These are phyloP conservation scores for Agrenia bidenticulata DNA, from an alignment of 2,888 invertebrate species.

Conservation along the genomic window DNA sequence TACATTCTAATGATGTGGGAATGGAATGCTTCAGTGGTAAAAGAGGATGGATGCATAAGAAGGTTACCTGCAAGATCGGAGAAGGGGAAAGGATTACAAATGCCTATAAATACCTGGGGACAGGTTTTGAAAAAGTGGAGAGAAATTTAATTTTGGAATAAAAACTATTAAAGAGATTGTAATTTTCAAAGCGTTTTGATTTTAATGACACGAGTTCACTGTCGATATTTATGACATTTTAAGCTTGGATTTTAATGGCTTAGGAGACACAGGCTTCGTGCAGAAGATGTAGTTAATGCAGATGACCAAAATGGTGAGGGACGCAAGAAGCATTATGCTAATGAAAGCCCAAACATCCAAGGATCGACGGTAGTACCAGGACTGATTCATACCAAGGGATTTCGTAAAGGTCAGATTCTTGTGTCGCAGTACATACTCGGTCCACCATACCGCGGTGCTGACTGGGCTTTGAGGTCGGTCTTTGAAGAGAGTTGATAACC, in stretches of 20 bases:
- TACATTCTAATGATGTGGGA: too few species aligned
- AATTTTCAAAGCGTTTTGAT: too few species aligned
- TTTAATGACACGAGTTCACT: too few species aligned
- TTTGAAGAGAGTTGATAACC: conserved; percentile 31
- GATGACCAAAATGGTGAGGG: neutral
- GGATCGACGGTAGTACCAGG: conserved; percentile 38
- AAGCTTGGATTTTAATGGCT: neutral
- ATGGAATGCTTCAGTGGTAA: too few species aligned
- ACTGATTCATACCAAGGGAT: conserved; percentile 28
- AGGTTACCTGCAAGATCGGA: too few species aligned
- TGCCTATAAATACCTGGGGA: too few species aligned
- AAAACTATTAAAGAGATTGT: too few species aligned
- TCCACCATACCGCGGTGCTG: conserved; percentile 41
- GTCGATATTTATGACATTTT: neutral
- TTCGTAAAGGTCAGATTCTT: conserved; percentile 29
- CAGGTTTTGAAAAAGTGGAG: too few species aligned
- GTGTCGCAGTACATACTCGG: conserved; percentile 40
- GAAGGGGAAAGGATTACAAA: too few species aligned
- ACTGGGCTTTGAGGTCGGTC: conserved; percentile 38
- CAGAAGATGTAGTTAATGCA: conserved; percentile 14
- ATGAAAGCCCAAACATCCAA: conserved; percentile 36
- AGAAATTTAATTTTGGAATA: too few species aligned
- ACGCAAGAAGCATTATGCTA: neutral
- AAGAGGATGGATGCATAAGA: too few species aligned
- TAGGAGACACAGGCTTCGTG: neutral